Conservation (phyloP, 1,140 invertebrate genomes). For the Diplogasteroides magnus region DNA sequence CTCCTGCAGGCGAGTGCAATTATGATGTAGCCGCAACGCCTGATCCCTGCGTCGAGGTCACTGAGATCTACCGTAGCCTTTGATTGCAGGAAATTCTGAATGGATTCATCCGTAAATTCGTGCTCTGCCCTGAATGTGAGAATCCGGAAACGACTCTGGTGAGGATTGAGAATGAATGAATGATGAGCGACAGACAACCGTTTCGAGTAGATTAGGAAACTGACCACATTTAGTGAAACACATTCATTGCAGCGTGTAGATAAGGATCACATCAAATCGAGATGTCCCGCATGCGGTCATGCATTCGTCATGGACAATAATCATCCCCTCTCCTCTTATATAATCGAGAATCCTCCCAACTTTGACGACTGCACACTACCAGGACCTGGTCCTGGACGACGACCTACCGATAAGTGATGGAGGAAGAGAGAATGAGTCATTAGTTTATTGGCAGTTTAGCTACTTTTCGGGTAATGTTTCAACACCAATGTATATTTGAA, state of each 20-base stretch:
- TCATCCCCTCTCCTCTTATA: conserved; percentile 95
- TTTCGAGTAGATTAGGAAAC: too few species aligned
- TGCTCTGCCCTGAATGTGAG: conserved; percentile 92
- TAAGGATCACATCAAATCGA: conserved; percentile 71
- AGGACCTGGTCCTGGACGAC: conserved; percentile 77
- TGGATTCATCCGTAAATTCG: conserved; percentile 94
- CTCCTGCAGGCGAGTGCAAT: too few species aligned
- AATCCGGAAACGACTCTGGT: conserved; percentile 96
- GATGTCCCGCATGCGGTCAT: conserved; percentile 95
- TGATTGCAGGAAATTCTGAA: conserved; percentile 89
- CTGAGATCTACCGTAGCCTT: too few species aligned
- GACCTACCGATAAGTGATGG: conserved; percentile 64
- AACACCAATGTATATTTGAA: too few species aligned
- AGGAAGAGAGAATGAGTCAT: background rate
- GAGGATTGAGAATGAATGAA: too few species aligned
- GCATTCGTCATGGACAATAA: conserved; percentile 80
- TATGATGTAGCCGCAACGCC: too few species aligned
- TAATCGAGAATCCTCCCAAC: conserved; percentile 82
- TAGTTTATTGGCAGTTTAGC: too few species aligned
- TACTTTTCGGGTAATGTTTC: too few species aligned
- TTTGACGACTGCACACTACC: conserved; percentile 36
- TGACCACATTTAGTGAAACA: too few species aligned
- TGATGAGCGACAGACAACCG: too few species aligned
- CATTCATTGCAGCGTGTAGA: conserved; percentile 44
- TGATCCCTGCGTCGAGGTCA: too few species aligned